Percentiles rank a stretch among this genome's conserved stretches.
phyloP scores from a whole-genome alignment of 2,888 invertebrate genomes.

The Polydrusus pterygomalis region DNA sequence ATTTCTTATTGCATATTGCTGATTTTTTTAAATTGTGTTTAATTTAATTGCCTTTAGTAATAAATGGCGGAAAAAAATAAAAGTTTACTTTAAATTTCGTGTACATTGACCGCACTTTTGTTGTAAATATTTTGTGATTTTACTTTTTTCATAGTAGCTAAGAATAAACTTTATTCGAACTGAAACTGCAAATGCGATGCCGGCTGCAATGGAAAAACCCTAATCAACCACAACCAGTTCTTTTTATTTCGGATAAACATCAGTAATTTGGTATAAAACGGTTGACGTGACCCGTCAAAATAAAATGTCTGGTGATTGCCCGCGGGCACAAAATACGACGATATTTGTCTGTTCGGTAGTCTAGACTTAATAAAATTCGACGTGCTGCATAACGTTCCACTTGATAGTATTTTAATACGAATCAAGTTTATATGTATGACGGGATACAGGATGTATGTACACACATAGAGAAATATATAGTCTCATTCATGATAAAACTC shows the following conservation, averaged over 20 bases:
- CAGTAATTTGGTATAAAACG: slow-evolving; percentile 1
- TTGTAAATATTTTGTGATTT: not conserved
- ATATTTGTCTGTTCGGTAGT: slow-evolving; percentile 48
- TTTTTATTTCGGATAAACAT: not conserved
- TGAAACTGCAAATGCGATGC: not conserved
- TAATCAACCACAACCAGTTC: slow-evolving; percentile 10
- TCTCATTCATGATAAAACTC: no score
- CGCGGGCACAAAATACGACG: slow-evolving; percentile 36
- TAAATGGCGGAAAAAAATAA: no score
- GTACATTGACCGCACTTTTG: not conserved
- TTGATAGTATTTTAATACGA: slow-evolving; percentile 19
- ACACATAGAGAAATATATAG: no score
- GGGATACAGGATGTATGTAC: not conserved
- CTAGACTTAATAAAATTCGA: slow-evolving; percentile 52
- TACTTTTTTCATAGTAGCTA: no score
- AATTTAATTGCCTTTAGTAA: no score
- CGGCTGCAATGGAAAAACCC: not conserved
- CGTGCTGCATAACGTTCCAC: slow-evolving; percentile 28
- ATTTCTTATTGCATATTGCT: no score
- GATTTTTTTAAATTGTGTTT: no score
- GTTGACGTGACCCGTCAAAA: slow-evolving; percentile 38
- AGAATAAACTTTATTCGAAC: not conserved
- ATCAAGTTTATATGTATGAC: not conserved
- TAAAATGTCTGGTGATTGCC: slow-evolving; percentile 36
- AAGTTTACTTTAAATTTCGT: not conserved